These are phyloP conservation scores for Paralichthys olivaceus DNA, from an alignment of 2,113 vertebrate genomes.

Conservation along the genomic window DNA sequence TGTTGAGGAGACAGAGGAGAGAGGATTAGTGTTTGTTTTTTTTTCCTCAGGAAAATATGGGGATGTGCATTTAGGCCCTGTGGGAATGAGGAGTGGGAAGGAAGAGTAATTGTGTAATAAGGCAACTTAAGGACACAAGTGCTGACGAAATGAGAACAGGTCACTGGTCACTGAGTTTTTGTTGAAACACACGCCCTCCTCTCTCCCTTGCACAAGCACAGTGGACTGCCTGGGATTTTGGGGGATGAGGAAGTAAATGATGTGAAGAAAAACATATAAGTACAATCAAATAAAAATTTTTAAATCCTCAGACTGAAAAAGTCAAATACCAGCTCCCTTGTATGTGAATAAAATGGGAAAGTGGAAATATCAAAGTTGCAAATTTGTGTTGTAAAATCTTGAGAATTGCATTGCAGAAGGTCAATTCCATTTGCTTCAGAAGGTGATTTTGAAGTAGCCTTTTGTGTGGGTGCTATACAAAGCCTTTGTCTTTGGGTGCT, in stretches of 20 bases:
- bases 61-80: constrained; percentile 55
- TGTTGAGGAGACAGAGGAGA: constrained; percentile 60
- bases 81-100: constrained; percentile 50
- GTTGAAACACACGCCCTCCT: constrained; percentile 54
- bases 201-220: constrained; percentile 66
- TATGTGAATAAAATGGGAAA: constrained; percentile 78
- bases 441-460: constrained; percentile 60
- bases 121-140: constrained; percentile 75
- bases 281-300: constrained; percentile 49
- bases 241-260: constrained; percentile 40
- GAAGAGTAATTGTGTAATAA: constrained; percentile 55
- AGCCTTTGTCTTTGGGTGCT: constrained; percentile 48
- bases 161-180: constrained; percentile 45
- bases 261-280: constrained; percentile 47
- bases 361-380: constrained; percentile 65
- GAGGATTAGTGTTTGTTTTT: constrained; percentile 58
- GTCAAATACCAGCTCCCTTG: constrained; percentile 74
- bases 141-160: constrained; percentile 63
- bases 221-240: constrained; percentile 65
- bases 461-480: constrained; percentile 64
- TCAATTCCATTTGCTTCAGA: constrained; percentile 65
- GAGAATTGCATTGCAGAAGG: constrained; percentile 57
- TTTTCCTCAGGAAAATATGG: constrained; percentile 68
- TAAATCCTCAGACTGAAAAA: constrained; percentile 67
- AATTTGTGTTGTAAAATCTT: constrained; percentile 67